These are phyloP conservation scores for Amphilophus citrinellus DNA, from an alignment of 2,113 vertebrate species.

Conservation along the genomic window DNA sequence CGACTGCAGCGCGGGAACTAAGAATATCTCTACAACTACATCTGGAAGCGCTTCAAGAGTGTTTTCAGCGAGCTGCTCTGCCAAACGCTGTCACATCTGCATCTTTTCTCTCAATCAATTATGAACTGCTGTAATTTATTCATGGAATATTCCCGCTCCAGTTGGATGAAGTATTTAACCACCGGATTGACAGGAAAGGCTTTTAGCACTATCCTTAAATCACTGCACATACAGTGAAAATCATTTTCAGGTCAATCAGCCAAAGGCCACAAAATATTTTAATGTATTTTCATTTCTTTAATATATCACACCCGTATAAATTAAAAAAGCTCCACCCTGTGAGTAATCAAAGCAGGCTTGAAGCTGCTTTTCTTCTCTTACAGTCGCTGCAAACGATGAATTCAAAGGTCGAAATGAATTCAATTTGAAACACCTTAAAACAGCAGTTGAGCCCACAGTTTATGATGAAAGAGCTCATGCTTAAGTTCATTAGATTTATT, in stretches of 20 bases:
- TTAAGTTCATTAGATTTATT: slow-evolving; percentile 75
- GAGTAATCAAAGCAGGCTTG: background rate
- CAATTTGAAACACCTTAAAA: slow-evolving; percentile 58
- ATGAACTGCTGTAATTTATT: slow-evolving; percentile 71
- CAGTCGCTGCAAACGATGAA: slow-evolving; percentile 35
- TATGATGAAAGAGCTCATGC: slow-evolving; percentile 50
- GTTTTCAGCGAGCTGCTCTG: slow-evolving; percentile 43
- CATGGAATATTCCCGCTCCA: slow-evolving; percentile 39
- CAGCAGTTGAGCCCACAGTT: slow-evolving; percentile 42
- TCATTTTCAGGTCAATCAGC: background rate
- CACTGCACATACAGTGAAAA: background rate
- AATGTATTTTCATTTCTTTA: background rate
- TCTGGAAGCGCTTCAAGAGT: slow-evolving; percentile 61
- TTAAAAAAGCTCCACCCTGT: rapidly evolving
- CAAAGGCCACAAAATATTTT: background rate
- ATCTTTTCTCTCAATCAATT: slow-evolving; percentile 65
- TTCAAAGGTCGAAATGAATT: slow-evolving; percentile 61
- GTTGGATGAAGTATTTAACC: slow-evolving; percentile 22
- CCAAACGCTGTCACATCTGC: slow-evolving; percentile 68
- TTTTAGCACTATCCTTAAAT: slow-evolving; percentile 17
- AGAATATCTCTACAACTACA: slow-evolving; percentile 35
- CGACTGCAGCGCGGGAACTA: background rate
- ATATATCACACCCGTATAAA: background rate
- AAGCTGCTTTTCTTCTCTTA: background rate
- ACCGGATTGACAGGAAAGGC: background rate